Percentiles rank a stretch among this genome's conserved stretches.
phyloP scores from a whole-genome alignment of 2,113 vertebrate species.

The Mugil cephalus region DNA sequence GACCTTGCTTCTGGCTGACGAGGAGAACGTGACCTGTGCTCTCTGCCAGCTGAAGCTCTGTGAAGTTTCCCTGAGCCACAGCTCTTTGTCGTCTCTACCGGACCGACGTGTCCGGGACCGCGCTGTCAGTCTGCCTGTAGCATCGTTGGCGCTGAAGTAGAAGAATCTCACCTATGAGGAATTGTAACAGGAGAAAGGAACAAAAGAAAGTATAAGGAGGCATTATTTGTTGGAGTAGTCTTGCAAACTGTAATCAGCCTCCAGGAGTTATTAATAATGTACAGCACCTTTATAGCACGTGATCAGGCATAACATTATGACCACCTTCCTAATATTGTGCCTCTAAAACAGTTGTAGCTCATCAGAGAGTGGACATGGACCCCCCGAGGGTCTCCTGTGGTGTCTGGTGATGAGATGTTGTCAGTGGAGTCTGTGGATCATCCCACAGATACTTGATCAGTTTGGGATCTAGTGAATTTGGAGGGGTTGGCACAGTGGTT shows the following conservation, averaged over 20 bases:
- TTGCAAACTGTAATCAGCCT: conserved; percentile 4
- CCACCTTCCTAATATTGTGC: too few species aligned
- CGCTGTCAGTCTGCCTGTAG: conserved; percentile 45
- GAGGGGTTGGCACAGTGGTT: too few species aligned
- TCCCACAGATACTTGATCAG: too few species aligned
- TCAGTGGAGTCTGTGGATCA: too few species aligned
- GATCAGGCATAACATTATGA: conserved; percentile 1
- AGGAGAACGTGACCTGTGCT: conserved; percentile 74
- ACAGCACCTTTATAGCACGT: neutral
- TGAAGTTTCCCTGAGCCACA: conserved; percentile 66
- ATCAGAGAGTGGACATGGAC: too few species aligned
- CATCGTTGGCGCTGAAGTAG: conserved; percentile 69
- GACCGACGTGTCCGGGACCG: conserved; percentile 52
- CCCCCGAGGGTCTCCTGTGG: too few species aligned
- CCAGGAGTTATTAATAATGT: neutral
- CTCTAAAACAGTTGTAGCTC: too few species aligned
- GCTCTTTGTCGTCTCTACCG: conserved; percentile 57
- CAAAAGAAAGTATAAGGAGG: neutral
- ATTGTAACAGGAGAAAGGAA: neutral
- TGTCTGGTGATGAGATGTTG: too few species aligned
- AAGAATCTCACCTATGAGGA: conserved; percentile 78
- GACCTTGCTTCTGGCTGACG: conserved; percentile 76
- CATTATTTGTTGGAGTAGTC: neutral
- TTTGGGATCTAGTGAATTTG: too few species aligned
- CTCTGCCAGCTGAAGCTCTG: conserved; percentile 79